Conservation (phyloP, 2,888 invertebrate species). For the Sesamia inferens region DNA sequence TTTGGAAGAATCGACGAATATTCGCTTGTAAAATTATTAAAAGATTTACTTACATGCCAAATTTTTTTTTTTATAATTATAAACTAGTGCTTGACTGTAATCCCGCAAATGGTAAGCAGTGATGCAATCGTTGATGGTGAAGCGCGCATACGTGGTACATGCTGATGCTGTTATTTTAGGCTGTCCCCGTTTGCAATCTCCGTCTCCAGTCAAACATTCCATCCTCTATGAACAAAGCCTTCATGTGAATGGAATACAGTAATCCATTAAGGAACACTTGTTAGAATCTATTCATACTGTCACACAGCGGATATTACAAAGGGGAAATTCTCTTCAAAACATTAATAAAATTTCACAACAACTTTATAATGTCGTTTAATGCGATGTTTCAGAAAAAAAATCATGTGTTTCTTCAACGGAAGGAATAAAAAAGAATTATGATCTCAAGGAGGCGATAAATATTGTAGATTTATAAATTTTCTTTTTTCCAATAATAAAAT, state of each 20-base stretch:
- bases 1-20: no score
- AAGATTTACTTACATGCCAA: no score
- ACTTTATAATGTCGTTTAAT: not conserved
- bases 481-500: constrained; percentile 53
- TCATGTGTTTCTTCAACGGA: constrained; percentile 12
- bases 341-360: not conserved
- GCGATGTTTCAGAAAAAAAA: not conserved
- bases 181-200: constrained; percentile 1
- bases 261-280: constrained; percentile 39
- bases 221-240: constrained; percentile 16
- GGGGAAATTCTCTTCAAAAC: not conserved
- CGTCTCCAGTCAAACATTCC: constrained; percentile 4
- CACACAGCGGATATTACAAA: not conserved
- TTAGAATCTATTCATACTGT: not conserved
- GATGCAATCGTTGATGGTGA: no score
- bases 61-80: no score
- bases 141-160: no score
- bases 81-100: no score
- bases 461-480: constrained; percentile 45
- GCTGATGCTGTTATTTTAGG: not conserved
- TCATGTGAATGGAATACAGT: constrained; percentile 13
- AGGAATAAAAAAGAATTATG: constrained; percentile 48
- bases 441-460: constrained; percentile 38
- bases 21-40: no score
- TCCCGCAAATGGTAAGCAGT: no score